phyloP scores from a whole-genome alignment of 1,140 invertebrate genomes.

The Polypedilum vanderplanki region DNA sequence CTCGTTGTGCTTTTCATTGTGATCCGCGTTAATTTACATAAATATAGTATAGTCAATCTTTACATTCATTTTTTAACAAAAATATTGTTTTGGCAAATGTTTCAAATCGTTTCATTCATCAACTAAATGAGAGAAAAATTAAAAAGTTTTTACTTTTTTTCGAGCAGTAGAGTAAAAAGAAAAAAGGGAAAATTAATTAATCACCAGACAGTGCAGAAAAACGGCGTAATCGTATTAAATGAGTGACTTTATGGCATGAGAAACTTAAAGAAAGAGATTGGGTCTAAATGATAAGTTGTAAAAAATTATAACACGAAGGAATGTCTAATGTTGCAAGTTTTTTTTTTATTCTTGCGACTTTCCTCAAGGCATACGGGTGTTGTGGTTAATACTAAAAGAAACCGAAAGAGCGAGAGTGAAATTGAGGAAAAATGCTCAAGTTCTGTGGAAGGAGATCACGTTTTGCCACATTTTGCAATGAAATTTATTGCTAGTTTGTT shows the following conservation, averaged over 20 bases:
- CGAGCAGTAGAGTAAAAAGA: no score
- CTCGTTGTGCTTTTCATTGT: no score
- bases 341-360: not conserved
- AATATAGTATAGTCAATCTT: no score
- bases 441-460: not conserved
- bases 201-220: not conserved
- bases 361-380: not conserved
- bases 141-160: no score
- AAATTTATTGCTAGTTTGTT: no score
- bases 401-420: no score
- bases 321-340: not conserved
- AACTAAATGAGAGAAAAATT: not conserved
- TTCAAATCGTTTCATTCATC: slow-evolving; percentile 4
- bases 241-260: not conserved
- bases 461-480: not conserved
- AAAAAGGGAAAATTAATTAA: not conserved
- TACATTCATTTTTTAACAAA: no score
- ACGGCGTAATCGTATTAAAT: slow-evolving; percentile 10
- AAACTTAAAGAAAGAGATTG: not conserved
- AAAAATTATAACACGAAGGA: slow-evolving; percentile 10
- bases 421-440: no score
- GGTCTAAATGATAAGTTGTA: slow-evolving; percentile 12
- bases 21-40: no score
- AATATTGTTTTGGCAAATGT: slow-evolving; percentile 2
- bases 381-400: no score